Conservation (phyloP, 2,113 vertebrate genomes). For the Arothron firmamentum region DNA sequence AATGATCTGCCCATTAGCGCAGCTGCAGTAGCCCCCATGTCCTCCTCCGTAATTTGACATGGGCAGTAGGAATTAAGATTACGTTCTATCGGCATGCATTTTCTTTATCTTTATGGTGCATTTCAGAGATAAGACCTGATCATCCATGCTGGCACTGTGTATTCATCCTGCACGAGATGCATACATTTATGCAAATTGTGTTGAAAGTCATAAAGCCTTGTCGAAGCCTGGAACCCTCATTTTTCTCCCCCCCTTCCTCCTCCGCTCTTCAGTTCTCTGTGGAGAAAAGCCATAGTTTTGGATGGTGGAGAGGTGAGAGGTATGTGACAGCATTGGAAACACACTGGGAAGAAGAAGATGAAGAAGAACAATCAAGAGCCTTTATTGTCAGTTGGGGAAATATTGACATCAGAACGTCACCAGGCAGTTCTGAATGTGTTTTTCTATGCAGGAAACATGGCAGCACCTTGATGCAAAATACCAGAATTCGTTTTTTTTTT, state of each 20-base stretch:
- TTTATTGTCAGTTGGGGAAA: conserved; percentile 19
- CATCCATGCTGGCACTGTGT: conserved; percentile 69
- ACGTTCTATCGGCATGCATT: conserved; percentile 61
- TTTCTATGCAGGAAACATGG: too few relatives aligned
- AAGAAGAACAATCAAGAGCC: too few relatives aligned
- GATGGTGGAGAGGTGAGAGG: conserved; percentile 21
- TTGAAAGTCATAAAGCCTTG: conserved; percentile 70
- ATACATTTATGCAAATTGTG: conserved; percentile 77
- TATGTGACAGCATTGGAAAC: conserved; percentile 37
- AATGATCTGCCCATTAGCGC: conserved; percentile 34
- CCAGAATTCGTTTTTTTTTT: too few relatives aligned
- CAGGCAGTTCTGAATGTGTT: too few relatives aligned
- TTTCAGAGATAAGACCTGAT: conserved; percentile 74
- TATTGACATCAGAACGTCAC: too few relatives aligned
- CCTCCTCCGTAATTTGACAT: conserved; percentile 67
- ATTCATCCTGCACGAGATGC: conserved; percentile 67
- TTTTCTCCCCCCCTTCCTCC: neutral
- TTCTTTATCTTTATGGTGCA: conserved; percentile 67
- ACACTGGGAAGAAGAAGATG: conserved; percentile 11
- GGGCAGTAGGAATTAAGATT: conserved; percentile 62
- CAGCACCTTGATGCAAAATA: too few relatives aligned
- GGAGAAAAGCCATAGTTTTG: conserved; percentile 47
- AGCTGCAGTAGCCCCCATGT: conserved; percentile 42
- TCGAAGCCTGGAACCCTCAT: conserved; percentile 46
- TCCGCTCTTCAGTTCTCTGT: conserved; percentile 14